phyloP scores from a whole-genome alignment of 1,140 invertebrate genomes.

The Sycobia sp. region DNA sequence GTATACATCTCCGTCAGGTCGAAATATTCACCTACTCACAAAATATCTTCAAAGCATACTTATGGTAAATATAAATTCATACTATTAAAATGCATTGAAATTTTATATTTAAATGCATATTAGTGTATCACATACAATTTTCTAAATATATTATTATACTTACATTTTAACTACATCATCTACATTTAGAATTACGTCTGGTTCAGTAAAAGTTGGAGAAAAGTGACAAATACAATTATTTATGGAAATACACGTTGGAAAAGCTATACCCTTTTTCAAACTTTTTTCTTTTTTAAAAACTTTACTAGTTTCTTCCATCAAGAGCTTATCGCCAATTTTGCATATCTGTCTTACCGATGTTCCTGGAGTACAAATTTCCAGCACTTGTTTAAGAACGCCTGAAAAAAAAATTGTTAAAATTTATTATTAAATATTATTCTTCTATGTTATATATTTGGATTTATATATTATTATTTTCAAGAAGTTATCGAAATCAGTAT shows the following conservation, averaged over 20 bases:
- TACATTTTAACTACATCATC: conserved; percentile 98
- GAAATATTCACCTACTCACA: too few relatives aligned
- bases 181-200: conserved; percentile 85
- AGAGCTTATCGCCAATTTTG: conserved; percentile 85
- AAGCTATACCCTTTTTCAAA: conserved; percentile 97
- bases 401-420: conserved; percentile 38
- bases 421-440: too few relatives aligned
- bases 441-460: too few relatives aligned
- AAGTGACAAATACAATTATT: conserved; percentile 99
- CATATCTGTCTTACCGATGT: conserved; percentile 91
- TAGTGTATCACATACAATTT: too few relatives aligned
- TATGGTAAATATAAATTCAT: too few relatives aligned
- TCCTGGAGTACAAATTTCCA: conserved; percentile 85
- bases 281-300: conserved; percentile 99
- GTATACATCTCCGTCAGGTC: too few relatives aligned
- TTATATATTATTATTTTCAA: not conserved
- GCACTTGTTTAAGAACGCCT: conserved; percentile 89
- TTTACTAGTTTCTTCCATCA: conserved; percentile 92
- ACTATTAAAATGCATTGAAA: too few relatives aligned
- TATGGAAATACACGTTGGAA: conserved; percentile 97
- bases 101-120: too few relatives aligned
- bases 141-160: too few relatives aligned
- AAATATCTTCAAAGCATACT: too few relatives aligned
- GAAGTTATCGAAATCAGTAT: too few relatives aligned
- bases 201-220: conserved; percentile 92